phyloP scores from a whole-genome alignment of 2,797 vertebrate genomes.

The Lacerta viridis region DNA sequence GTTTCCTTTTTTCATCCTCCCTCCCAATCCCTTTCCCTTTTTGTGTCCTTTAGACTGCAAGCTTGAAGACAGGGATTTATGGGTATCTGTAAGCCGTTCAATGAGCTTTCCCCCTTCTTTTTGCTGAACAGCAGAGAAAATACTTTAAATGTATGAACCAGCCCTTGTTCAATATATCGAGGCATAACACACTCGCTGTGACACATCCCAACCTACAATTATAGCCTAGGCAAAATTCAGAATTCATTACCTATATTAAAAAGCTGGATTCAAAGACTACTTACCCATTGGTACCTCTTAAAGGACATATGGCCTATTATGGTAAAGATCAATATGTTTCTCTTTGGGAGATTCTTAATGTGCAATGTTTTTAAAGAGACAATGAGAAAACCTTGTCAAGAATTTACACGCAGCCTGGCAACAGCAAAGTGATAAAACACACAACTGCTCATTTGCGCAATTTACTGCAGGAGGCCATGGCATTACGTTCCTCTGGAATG shows the following conservation, averaged over 20 bases:
- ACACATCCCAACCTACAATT: neutral
- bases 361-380: conserved; percentile 20
- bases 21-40: too few species aligned
- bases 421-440: conserved; percentile 18
- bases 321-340: conserved; percentile 24
- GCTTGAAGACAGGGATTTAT: too few species aligned
- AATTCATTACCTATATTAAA: conserved; percentile 5
- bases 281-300: conserved; percentile 22
- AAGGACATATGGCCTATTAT: conserved; percentile 24
- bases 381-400: conserved; percentile 32
- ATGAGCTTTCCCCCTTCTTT: neutral
- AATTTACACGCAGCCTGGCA: conserved; percentile 7
- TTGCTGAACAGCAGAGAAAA: neutral
- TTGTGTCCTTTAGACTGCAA: too few species aligned
- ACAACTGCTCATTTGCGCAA: conserved; percentile 2
- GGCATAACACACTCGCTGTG: neutral
- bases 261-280: neutral
- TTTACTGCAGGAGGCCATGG: conserved; percentile 3
- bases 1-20: too few species aligned
- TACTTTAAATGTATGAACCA: neutral
- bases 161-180: neutral
- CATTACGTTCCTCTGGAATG: neutral
- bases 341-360: conserved; percentile 16
- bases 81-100: too few species aligned
- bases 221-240: neutral